Conservation (phyloP, 2,888 invertebrate species). For the Pollenia amentaria region DNA sequence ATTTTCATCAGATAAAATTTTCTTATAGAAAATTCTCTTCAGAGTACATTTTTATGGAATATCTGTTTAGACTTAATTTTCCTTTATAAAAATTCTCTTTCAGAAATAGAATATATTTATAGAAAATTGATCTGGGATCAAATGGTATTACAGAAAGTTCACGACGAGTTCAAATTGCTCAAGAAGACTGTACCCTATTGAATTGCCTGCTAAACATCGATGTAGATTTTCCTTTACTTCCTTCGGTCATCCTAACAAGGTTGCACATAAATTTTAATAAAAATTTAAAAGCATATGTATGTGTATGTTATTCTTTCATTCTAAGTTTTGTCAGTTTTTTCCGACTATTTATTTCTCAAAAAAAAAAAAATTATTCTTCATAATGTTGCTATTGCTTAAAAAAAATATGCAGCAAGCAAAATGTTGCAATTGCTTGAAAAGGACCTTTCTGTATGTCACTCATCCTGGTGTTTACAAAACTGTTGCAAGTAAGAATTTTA, state of each 20-base stretch:
- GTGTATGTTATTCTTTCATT: background rate
- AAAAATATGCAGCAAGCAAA: conserved; percentile 22
- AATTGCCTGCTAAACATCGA: too few species aligned
- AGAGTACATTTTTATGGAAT: too few species aligned
- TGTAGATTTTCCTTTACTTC: too few species aligned
- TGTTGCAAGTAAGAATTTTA: background rate
- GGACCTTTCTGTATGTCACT: conserved; percentile 2
- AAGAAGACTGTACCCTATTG: too few species aligned
- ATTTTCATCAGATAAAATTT: too few species aligned
- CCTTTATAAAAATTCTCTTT: too few species aligned
- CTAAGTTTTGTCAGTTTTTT: background rate
- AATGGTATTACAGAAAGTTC: too few species aligned
- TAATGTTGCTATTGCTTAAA: background rate
- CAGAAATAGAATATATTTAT: too few species aligned
- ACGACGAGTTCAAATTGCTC: too few species aligned
- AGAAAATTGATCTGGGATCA: too few species aligned
- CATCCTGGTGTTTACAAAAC: conserved; percentile 14
- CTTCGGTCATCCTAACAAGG: background rate
- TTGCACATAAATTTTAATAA: background rate
- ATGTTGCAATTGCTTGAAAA: conserved; percentile 26
- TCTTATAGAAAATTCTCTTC: too few species aligned
- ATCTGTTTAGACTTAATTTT: too few species aligned
- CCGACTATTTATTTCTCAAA: background rate
- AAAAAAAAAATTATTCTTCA: background rate
- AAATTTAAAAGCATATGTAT: background rate